Conservation (phyloP, 92 coral and sea anemone genomes). For the Epizoanthus fatuus region DNA sequence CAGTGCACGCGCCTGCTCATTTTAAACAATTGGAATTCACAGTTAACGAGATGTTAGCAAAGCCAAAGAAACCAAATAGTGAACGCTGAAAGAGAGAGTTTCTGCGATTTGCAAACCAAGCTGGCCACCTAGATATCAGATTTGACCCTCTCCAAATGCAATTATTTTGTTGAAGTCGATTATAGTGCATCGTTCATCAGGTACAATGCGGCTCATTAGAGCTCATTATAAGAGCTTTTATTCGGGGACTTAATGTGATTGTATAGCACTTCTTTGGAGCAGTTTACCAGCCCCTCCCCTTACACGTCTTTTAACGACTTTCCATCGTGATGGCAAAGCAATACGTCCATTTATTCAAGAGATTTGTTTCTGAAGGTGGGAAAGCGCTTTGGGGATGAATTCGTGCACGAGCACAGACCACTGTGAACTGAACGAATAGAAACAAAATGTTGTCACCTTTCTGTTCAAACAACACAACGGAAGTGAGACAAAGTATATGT, state of each 20-base stretch:
- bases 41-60: not conserved
- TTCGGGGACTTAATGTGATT: constrained; percentile 98
- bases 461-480: constrained; percentile 75
- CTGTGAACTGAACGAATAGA: constrained; percentile 28
- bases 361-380: constrained; percentile 30
- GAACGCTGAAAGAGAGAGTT: not conserved
- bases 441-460: constrained; percentile 51
- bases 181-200: constrained; percentile 89
- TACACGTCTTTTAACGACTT: constrained; percentile 75
- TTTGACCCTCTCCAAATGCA: constrained; percentile 73
- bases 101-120: constrained; percentile 7
- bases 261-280: constrained; percentile 96
- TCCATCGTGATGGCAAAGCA: constrained; percentile 25
- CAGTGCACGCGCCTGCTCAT: not conserved
- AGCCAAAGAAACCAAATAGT: not conserved
- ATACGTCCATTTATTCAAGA: constrained; percentile 13
- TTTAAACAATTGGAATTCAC: constrained; percentile 27
- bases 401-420: constrained; percentile 1
- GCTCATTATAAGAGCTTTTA: constrained; percentile 92
- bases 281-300: constrained; percentile 97
- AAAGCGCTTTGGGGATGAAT: constrained; percentile 22
- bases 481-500: constrained; percentile 79
- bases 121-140: constrained; percentile 54
- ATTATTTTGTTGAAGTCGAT: constrained; percentile 84
- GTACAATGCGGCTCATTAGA: constrained; percentile 95